phyloP scores from a whole-genome alignment of 2,113 vertebrate species.

The Pandion haliaetus region DNA sequence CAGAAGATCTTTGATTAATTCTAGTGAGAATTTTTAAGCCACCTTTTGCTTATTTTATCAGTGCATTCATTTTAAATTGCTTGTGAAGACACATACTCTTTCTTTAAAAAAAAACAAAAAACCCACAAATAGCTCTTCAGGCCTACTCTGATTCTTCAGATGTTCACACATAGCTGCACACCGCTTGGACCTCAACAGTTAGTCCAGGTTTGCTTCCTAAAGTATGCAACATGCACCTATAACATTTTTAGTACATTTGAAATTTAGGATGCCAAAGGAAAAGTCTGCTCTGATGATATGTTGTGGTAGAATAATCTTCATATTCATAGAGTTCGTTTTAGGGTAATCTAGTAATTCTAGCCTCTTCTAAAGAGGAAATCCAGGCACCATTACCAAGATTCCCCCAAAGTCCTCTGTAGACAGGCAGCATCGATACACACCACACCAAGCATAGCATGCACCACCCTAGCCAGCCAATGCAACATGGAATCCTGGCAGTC shows the following conservation, averaged over 20 bases:
- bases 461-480: not conserved
- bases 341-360: not conserved
- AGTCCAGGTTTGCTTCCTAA: not conserved
- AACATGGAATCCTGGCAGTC: not conserved
- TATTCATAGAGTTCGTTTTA: not conserved
- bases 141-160: not conserved
- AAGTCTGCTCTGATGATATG: not conserved
- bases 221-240: not conserved
- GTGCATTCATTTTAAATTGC: not conserved
- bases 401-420: not conserved
- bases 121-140: not conserved
- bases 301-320: not conserved
- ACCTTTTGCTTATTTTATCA: not conserved
- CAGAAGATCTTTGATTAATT: not conserved
- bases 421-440: rapidly evolving
- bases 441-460: not conserved
- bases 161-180: not conserved
- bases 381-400: not conserved
- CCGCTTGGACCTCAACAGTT: not conserved
- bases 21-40: not conserved
- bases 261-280: not conserved
- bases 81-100: not conserved
- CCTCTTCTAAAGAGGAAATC: not conserved
- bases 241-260: not conserved
- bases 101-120: not conserved